phyloP scores from a whole-genome alignment of 2,888 invertebrate species.

The Melinaea marsaeus region DNA sequence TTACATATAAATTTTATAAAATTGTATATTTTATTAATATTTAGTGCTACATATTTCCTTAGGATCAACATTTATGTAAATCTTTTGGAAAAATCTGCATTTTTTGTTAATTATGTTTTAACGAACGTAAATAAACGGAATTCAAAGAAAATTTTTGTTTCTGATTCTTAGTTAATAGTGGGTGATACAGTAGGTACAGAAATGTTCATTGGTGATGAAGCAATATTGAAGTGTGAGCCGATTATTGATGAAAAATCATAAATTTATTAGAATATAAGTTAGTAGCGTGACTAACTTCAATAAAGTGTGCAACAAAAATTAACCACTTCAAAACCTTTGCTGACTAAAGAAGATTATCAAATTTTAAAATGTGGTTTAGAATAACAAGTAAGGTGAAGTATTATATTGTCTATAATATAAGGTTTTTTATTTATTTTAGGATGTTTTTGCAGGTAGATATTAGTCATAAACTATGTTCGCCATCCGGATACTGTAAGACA shows the following conservation, averaged over 20 bases:
- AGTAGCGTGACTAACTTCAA: constrained; percentile 38
- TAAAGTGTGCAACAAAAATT: constrained; percentile 43
- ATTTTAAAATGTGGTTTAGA: constrained; percentile 47
- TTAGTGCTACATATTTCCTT: constrained; percentile 14
- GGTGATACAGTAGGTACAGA: constrained; percentile 42
- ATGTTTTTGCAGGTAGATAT: constrained; percentile 40
- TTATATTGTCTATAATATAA: not conserved
- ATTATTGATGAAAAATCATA: constrained; percentile 37
- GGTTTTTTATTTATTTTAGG: too few relatives aligned
- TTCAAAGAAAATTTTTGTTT: constrained; percentile 43
- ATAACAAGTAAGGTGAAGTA: constrained; percentile 38
- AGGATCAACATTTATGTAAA: constrained; percentile 29
- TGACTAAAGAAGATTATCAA: constrained; percentile 45
- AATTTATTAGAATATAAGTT: constrained; percentile 42
- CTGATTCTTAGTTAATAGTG: constrained; percentile 42
- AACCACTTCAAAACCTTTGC: constrained; percentile 39
- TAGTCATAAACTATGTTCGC: constrained; percentile 45
- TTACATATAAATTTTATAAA: not conserved
- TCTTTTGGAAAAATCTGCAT: constrained; percentile 27
- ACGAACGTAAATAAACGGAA: constrained; percentile 44
- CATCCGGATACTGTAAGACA: constrained; percentile 34
- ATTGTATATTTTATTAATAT: constrained; percentile 7
- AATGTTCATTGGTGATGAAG: constrained; percentile 43
- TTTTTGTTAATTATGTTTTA: constrained; percentile 39
- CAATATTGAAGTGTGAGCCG: constrained; percentile 42